Base-by-base conservation (phyloP, 2,888 invertebrate species). In the Callinectes sapidus region DNA sequence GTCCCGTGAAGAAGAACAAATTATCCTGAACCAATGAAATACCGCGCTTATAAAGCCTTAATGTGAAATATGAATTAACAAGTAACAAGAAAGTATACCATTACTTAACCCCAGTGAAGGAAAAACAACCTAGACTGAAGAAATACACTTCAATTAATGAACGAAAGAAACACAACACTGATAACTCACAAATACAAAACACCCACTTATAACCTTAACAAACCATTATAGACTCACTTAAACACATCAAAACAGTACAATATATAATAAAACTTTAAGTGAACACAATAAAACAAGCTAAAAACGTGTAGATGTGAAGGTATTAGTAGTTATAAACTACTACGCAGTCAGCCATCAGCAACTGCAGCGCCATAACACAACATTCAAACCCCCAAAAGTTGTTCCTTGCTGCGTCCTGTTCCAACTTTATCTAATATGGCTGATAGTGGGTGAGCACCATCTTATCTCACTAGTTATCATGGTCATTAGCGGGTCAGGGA, bases 351-450 rank as follows among this genome's bases (percentile, higher is more conserved):
- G 61, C 61, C 18, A 16, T 23, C 18, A n/a, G 35, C 81, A 35
- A 35, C 81, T 3, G 23, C 23, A 5, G n/a, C 35, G 35, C 16
- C 81, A n/a, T 35, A 23, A 81, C 81, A 81, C 81, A 81, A 81
- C 81, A 35, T 81, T 81, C 81, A 81, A 81, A 81, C 5, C 48
- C 10, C 48, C 35, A 32, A 16, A 23, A 2, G 32, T 81, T n/a
- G 35, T 81, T 32, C 18, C 81, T 32, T 18, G 81, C 18, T 35
- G 35, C 18, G 14, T 35, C 81, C 81, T 35, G 81, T 35, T 32
- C 18, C 81, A 35, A 32, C 35, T n/a, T 28, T 71, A 71, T 71
- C 71, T 71, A 71, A 71, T 28, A 81, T 81, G 81, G 81, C 81
- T 81, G 81, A 81, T 35, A 81, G 81, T n/a, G 81, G 81, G 81